Base-by-base conservation (phyloP, 2,797 vertebrate genomes). In the Vultur gryphus region DNA sequence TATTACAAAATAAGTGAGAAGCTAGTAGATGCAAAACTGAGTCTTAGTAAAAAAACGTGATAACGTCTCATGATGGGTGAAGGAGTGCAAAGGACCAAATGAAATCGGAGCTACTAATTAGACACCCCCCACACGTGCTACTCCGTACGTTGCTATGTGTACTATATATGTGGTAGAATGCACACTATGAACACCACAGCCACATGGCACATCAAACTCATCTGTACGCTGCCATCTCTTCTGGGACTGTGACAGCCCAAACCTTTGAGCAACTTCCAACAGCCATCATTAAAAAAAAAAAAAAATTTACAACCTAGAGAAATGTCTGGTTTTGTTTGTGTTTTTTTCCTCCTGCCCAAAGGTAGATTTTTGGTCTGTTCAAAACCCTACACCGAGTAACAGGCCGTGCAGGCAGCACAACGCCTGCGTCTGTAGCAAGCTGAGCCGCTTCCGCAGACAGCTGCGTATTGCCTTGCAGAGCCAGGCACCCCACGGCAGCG, bases 1-100 rank as follows among this genome's bases (percentile, higher is more conserved):
- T 95, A 93, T 75, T 77, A 95, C 67, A 39, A 87, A 92, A 7
- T 84, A 92, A 90, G 65, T 29, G 81, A 92, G 86, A 95, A 91
- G 61, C 71, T 82, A 41, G 39, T 92, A 95, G 84, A 87, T 80
- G 78, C 67, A 16, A 76, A 90, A 71, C 35, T 25, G 51, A 79
- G 79, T 75, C 29, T 62, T 91, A 95, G 93, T 93, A 93, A 77
- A 77, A 67, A 86, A 65, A 76, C 0, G 18, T 76, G 89, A 17
- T 78, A 58, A 85, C 1, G 69, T 93, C 90, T 96, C 58, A 11
- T 62, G 90, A 81, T 95, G 94, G 95, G 84, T 93, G 92, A 97
- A 91, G 92, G 87, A 94, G 93, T 92, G 92, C 93, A 66, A 97
- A 97, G 94, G 93, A 96, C 93, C 96, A 96, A 89, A 88, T 4